Conservation (phyloP, 2,113 vertebrate species). For the Microtus pennsylvanicus region DNA sequence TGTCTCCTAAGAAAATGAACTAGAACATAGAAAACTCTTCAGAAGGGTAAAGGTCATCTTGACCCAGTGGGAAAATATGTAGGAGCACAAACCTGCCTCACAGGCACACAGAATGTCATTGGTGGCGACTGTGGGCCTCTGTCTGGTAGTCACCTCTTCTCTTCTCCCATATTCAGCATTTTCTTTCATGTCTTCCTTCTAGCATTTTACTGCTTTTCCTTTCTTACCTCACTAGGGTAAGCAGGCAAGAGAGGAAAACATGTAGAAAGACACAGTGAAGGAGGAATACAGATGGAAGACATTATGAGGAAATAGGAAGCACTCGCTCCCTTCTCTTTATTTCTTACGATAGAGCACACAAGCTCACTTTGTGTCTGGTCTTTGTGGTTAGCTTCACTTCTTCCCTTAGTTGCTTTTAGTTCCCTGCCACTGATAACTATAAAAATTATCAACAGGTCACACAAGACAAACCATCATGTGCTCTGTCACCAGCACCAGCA, state of each 20-base stretch:
- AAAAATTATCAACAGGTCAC: conserved; percentile 34
- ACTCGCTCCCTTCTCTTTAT: not conserved
- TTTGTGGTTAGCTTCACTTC: conserved; percentile 11
- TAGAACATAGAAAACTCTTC: conserved; percentile 37
- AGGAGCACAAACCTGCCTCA: not conserved
- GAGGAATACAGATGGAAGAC: conserved; percentile 11
- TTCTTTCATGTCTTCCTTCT: conserved; percentile 36
- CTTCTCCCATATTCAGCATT: not conserved
- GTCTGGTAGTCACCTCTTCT: not conserved
- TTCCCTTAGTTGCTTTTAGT: conserved; percentile 40
- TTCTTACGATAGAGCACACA: not conserved
- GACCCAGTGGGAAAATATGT: not conserved
- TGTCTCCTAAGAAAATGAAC: conserved; percentile 33
- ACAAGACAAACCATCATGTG: not conserved
- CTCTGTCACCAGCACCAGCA: not conserved
- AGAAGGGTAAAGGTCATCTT: conserved; percentile 17
- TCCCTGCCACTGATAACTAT: not conserved
- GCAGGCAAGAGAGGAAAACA: conserved; percentile 12
- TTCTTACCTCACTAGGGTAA: conserved; percentile 7
- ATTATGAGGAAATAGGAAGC: not conserved
- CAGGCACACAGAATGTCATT: not conserved
- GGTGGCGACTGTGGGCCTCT: not conserved
- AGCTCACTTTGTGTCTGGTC: conserved; percentile 44
- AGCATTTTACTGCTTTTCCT: conserved; percentile 16
- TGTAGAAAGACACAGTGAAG: not conserved